Conservation (phyloP, 2,888 invertebrate species). For the Polydrusus cervinus region DNA sequence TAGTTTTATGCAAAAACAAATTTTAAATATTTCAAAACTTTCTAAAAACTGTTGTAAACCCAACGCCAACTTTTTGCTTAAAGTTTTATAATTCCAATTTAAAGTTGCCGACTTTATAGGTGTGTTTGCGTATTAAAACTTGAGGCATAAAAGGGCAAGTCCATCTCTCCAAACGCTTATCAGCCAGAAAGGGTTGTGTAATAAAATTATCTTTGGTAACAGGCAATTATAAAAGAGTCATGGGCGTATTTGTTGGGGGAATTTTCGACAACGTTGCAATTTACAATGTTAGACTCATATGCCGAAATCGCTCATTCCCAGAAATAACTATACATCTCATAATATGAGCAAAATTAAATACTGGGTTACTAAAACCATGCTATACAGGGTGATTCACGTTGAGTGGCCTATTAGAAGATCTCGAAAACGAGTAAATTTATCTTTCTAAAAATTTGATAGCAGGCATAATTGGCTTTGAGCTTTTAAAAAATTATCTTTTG, state of each 20-base stretch:
- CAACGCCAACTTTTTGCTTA: slow-evolving; percentile 45
- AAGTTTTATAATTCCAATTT: slow-evolving; percentile 53
- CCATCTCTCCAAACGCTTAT: slow-evolving; percentile 46
- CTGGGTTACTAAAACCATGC: too few species aligned
- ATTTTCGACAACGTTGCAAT: neutral
- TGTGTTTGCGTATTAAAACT: slow-evolving; percentile 52
- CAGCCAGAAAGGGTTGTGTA: slow-evolving; percentile 43
- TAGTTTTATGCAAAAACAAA: slow-evolving; percentile 41
- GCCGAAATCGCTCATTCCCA: too few species aligned
- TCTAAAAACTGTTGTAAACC: slow-evolving; percentile 52
- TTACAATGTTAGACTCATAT: neutral
- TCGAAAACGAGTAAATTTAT: too few species aligned
- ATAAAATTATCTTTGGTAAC: slow-evolving; percentile 45
- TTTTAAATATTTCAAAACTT: slow-evolving; percentile 52
- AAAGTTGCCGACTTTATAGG: slow-evolving; percentile 53
- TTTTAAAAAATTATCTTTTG: too few species aligned
- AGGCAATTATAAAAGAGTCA: slow-evolving; percentile 23
- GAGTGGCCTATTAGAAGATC: too few species aligned
- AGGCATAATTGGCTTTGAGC: too few species aligned
- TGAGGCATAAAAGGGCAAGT: slow-evolving; percentile 49
- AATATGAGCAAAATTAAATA: too few species aligned
- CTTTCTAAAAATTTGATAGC: too few species aligned
- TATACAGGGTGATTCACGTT: too few species aligned
- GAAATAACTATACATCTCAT: too few species aligned
- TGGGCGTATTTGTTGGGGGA: neutral